A percentile compares a stretch with the other conserved stretches of the same genome.
phyloP scores from a whole-genome alignment of 2,888 invertebrate genomes.

The Schrankia costaestrigalis region DNA sequence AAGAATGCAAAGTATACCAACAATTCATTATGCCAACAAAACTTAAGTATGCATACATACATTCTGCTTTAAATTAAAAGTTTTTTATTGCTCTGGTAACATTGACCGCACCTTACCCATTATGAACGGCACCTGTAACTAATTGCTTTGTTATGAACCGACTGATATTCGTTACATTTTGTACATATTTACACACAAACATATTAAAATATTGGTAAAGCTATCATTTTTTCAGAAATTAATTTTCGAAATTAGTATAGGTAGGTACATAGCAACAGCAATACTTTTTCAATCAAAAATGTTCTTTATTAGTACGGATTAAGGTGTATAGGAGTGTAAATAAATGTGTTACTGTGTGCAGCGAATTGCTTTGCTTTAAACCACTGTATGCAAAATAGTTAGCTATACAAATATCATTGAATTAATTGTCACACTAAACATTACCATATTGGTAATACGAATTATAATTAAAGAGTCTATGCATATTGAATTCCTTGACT shows the following conservation, averaged over 20 bases:
- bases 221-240: too few species aligned
- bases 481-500: too few species aligned
- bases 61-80: conserved; percentile 5
- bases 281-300: too few species aligned
- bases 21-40: conserved; percentile 5
- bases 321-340: too few species aligned
- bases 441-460: conserved; percentile 17
- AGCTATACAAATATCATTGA: conserved; percentile 16
- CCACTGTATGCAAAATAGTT: conserved; percentile 22
- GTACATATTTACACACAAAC: conserved; percentile 4
- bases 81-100: conserved; percentile 2
- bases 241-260: too few species aligned
- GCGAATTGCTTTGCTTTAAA: too few species aligned
- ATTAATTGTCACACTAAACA: conserved; percentile 5
- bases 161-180: background rate
- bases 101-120: conserved; percentile 5
- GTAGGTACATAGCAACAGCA: too few species aligned
- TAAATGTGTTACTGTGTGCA: too few species aligned
- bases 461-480: too few species aligned
- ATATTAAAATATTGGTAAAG: too few species aligned
- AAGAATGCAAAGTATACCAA: conserved; percentile 10
- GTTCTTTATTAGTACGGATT: too few species aligned
- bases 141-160: conserved; percentile 6
- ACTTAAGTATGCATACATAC: too few species aligned
- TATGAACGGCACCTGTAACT: conserved; percentile 1